Evolutionary conservation across 2,797 vertebrate genomes (phyloP), one percentile per base, ranked within the genome.

Genomic region (Tiaroga cobitis): DNA sequence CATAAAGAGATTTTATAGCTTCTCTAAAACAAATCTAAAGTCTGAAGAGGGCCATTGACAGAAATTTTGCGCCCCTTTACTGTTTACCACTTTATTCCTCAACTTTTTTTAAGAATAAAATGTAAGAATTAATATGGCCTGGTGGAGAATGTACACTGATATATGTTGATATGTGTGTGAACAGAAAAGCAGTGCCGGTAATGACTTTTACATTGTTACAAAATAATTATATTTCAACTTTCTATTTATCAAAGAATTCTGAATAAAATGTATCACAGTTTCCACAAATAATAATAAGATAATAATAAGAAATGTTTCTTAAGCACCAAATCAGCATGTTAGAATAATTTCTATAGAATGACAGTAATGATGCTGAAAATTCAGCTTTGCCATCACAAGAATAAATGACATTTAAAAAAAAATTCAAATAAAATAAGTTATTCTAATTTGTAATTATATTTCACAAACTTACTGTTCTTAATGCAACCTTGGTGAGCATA

Each of bases 1-100:
- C 81, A 87, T 80, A 86, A 85, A 90, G 81, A 70, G 79, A 91
- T 91, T 90, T 88, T 68, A 75, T n/a, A 63, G 34, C 68, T n/a
- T 54, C 69, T 82, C 67, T 10, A 63, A 63, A 83, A 59, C 46
- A 83, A 61, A 63, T 84, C 39, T 61, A 84, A 82, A 80, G 67
- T 37, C 56, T 24, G 59, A 84, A 85, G 74, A 83, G 85, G 54
- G 88, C 18, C 51, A 70, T 41, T 18, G 13, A 59, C 46, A 59
- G 46, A 29, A 13, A 3, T 8, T 34, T 21, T n/a, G 5, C 4
- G 26, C 46, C 72, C 26, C 10, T 24, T 54, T 34, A 75, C 29
- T 75, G 29, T 76, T 56, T 16, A 56, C 37, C 15, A n/a, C 32
- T 37, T 11, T 13, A 11, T 56, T 39, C 32, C 21, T 59, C 2